phyloP scores from a whole-genome alignment of 92 coral and sea anemone genomes.

The Parazoanthus atlanticus region DNA sequence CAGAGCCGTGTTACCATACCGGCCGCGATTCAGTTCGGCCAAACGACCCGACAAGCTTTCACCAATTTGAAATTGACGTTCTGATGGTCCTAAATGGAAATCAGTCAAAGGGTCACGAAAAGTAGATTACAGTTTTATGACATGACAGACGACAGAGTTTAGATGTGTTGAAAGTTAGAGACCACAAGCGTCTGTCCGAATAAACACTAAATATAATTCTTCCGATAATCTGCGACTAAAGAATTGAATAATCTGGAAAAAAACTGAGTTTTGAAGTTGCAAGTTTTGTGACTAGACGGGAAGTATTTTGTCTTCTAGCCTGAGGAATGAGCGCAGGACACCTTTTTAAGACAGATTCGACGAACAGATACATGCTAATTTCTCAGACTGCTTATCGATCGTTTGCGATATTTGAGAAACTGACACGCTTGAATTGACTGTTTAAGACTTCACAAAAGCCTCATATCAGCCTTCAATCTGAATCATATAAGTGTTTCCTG shows the following conservation, averaged over 20 bases:
- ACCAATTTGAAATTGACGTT: not conserved
- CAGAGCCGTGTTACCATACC: not conserved
- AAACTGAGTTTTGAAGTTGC: not conserved
- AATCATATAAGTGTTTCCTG: constrained; percentile 38
- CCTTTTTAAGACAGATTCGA: constrained; percentile 10
- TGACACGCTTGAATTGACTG: constrained; percentile 30
- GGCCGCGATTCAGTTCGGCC: not conserved
- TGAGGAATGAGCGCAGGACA: constrained; percentile 11
- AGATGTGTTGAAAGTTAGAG: constrained; percentile 38
- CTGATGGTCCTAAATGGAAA: not conserved
- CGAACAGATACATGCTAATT: constrained; percentile 26
- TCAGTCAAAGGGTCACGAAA: constrained; percentile 35
- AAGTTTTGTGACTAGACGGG: constrained; percentile 47
- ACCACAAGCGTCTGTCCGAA: constrained; percentile 44
- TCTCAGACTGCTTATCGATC: constrained; percentile 12
- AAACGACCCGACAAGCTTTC: constrained; percentile 35
- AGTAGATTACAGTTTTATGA: constrained; percentile 14
- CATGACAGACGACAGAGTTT: constrained; percentile 40
- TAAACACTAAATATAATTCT: constrained; percentile 39
- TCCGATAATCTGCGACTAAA: constrained; percentile 22
- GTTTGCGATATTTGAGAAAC: not conserved
- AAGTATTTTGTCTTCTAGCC: constrained; percentile 28
- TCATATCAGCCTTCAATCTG: constrained; percentile 35
- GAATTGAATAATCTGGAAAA: constrained; percentile 7
- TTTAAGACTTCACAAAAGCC: constrained; percentile 3